Conservation (phyloP, 2,113 vertebrate genomes). For the Boleophthalmus pectinirostris region DNA sequence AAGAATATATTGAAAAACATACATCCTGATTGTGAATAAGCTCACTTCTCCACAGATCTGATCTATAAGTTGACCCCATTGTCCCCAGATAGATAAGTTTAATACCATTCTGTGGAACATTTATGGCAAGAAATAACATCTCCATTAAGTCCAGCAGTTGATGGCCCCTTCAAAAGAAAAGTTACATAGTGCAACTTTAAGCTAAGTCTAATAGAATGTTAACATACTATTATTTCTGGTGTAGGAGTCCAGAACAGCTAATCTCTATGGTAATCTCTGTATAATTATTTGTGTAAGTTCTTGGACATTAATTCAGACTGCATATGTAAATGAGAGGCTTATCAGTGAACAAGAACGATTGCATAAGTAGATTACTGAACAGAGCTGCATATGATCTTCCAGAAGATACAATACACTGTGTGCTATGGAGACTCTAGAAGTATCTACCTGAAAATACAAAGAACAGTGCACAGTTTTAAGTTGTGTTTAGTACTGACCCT, state of each 20-base stretch:
- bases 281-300: conserved; percentile 8
- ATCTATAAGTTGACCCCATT: too few species aligned
- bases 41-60: too few species aligned
- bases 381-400: background rate
- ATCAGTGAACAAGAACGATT: conserved; percentile 9
- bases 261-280: background rate
- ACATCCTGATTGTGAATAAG: too few species aligned
- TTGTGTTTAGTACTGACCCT: conserved; percentile 41
- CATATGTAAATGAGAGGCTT: conserved; percentile 11
- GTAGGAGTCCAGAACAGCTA: conserved; percentile 1
- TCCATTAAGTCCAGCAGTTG: too few species aligned
- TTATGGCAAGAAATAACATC: too few species aligned
- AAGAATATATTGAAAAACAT: too few species aligned
- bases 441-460: background rate
- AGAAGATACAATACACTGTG: conserved; percentile 3
- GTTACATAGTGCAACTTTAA: background rate
- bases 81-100: too few species aligned
- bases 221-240: background rate
- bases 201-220: background rate
- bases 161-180: background rate
- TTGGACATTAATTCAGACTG: background rate
- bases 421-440: background rate
- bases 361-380: conserved; percentile 23
- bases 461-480: background rate
- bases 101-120: too few species aligned